Conservation (phyloP, 2,797 vertebrate species). For the Aphelocoma californica region DNA sequence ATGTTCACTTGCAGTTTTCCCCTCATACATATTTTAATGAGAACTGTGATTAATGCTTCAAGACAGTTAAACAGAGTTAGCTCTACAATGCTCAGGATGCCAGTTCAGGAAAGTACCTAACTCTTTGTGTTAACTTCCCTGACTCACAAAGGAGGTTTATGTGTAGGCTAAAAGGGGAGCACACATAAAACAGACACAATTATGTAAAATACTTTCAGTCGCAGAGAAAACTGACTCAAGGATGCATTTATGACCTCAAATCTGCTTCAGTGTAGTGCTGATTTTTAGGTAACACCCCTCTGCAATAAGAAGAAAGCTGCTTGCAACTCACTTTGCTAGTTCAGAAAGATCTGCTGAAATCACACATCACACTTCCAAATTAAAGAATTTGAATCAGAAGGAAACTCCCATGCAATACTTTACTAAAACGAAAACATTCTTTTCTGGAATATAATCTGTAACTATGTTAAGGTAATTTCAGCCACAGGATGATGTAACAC, state of each 20-base stretch:
- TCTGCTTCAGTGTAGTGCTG: neutral
- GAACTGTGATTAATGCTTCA: neutral
- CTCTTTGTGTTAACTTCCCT: neutral
- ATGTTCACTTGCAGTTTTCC: rapidly evolving
- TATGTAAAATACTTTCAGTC: neutral
- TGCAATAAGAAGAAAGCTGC: neutral
- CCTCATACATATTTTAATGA: neutral
- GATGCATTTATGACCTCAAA: neutral
- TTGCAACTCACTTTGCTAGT: neutral
- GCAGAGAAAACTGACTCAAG: neutral
- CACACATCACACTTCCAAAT: neutral
- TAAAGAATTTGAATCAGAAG: neutral
- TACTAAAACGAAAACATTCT: neutral
- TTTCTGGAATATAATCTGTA: neutral
- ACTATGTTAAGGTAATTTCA: neutral
- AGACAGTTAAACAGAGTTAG: neutral
- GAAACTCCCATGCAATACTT: neutral
- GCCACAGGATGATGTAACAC: neutral
- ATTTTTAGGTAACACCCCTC: neutral
- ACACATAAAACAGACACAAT: neutral
- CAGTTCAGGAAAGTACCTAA: neutral
- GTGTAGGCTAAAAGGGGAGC: neutral
- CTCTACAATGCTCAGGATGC: neutral
- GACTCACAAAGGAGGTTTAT: neutral
- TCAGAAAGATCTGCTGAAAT: neutral